Percentiles rank a stretch among this genome's conserved stretches.
phyloP scores from a whole-genome alignment of 2,797 vertebrate genomes.

The Microctenopoma stevenorrisi region DNA sequence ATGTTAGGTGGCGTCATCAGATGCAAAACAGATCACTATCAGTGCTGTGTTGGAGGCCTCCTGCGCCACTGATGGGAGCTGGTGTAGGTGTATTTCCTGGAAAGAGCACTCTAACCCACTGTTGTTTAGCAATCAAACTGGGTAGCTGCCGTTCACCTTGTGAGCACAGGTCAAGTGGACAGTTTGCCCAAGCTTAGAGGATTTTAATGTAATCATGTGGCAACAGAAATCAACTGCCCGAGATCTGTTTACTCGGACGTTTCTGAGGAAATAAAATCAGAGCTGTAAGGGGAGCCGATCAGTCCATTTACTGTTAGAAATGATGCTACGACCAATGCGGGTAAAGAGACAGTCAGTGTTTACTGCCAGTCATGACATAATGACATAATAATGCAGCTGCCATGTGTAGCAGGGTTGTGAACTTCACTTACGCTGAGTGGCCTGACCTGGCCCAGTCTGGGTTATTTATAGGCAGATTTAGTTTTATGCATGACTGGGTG shows the following conservation, averaged over 20 bases:
- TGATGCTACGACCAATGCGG: conserved; percentile 15
- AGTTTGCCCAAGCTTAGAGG: conserved; percentile 26
- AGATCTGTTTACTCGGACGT: conserved; percentile 57
- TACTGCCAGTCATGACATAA: conserved; percentile 51
- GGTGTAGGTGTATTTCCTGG: conserved; percentile 51
- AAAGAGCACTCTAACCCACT: conserved; percentile 36
- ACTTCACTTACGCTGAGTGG: conserved; percentile 31
- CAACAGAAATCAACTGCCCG: conserved; percentile 14
- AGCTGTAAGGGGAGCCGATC: conserved; percentile 51
- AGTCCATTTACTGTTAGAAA: conserved; percentile 43
- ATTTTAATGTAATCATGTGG: conserved; percentile 52
- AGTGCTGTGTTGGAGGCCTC: background rate
- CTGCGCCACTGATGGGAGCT: conserved; percentile 20
- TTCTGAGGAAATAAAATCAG: conserved; percentile 57
- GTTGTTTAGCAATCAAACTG: conserved; percentile 50
- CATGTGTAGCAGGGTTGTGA: conserved; percentile 25
- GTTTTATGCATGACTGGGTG: conserved; percentile 64
- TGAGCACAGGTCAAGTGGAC: conserved; percentile 35
- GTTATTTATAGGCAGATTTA: conserved; percentile 73
- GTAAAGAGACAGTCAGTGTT: conserved; percentile 38
- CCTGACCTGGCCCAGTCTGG: conserved; percentile 29
- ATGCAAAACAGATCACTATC: conserved; percentile 32
- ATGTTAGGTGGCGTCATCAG: conserved; percentile 8
- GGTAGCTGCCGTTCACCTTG: conserved; percentile 16
- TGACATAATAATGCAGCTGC: conserved; percentile 33